These are phyloP conservation scores for Trypoxylus dichotomus DNA, from an alignment of 1,140 invertebrate genomes.

Conservation along the genomic window DNA sequence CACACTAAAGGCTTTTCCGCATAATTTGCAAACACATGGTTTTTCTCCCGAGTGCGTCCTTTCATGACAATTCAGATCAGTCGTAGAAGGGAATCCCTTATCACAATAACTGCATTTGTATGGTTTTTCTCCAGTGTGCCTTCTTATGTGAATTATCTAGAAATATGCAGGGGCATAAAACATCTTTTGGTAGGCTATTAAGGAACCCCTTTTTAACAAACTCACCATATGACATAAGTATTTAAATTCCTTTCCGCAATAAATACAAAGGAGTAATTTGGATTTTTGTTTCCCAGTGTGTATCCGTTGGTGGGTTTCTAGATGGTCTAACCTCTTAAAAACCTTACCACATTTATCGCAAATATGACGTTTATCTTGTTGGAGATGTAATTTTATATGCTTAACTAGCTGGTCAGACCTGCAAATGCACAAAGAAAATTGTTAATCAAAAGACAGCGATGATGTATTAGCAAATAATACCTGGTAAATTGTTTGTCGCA, in stretches of 20 bases:
- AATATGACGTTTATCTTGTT: constrained; percentile 52
- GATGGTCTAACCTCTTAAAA: constrained; percentile 52
- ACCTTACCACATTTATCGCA: constrained; percentile 57
- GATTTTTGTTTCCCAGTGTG: constrained; percentile 53
- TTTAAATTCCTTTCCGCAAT: constrained; percentile 56
- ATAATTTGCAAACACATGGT: constrained; percentile 62
- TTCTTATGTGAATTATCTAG: constrained; percentile 58
- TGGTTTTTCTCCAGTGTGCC: constrained; percentile 64
- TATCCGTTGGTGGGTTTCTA: constrained; percentile 55
- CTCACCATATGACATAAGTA: constrained; percentile 53
- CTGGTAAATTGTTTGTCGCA: constrained; percentile 48
- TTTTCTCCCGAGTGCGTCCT: constrained; percentile 63
- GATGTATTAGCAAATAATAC: constrained; percentile 33
- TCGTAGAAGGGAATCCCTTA: constrained; percentile 65
- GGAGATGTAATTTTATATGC: constrained; percentile 51
- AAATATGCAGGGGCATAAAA: constrained; percentile 41
- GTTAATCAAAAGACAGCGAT: too few species aligned
- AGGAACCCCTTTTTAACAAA: not conserved
- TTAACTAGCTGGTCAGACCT: constrained; percentile 49
- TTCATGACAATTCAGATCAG: constrained; percentile 63
- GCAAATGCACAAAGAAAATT: constrained; percentile 28
- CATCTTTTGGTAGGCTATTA: not conserved
- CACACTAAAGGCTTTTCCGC: constrained; percentile 60
- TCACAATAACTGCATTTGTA: constrained; percentile 64
- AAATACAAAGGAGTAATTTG: constrained; percentile 54